Percentiles rank a stretch among this genome's conserved stretches.
Conservation (phyloP, 2,888 invertebrate genomes). For the Platycheirus albimanus region DNA sequence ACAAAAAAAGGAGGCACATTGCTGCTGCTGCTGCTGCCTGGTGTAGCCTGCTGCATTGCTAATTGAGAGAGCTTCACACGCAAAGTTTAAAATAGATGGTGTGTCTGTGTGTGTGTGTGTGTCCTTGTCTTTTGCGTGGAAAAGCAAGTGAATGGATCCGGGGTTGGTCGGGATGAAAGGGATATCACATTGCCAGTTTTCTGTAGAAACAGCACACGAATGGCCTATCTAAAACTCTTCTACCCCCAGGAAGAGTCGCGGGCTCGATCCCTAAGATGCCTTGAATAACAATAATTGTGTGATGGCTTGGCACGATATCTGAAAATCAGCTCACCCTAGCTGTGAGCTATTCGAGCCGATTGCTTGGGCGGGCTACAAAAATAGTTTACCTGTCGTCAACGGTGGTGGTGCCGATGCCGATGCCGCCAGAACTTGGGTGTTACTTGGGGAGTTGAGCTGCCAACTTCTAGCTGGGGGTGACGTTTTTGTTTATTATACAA, state of each 20-base stretch:
- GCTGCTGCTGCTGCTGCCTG: no score
- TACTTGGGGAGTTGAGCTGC: neutral
- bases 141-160: no score
- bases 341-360: constrained; percentile 54
- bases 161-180: neutral
- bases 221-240: neutral
- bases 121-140: no score
- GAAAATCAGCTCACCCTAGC: constrained; percentile 52
- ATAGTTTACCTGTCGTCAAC: constrained; percentile 66
- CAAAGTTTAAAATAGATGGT: no score
- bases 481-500: constrained; percentile 67
- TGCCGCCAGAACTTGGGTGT: constrained; percentile 35
- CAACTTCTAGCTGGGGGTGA: constrained; percentile 22
- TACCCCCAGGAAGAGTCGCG: neutral
- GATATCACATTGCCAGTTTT: neutral
- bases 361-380: constrained; percentile 45
- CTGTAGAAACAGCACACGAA: constrained; percentile 1
- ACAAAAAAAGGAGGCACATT: no score
- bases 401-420: no score
- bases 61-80: no score
- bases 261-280: neutral
- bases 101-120: no score
- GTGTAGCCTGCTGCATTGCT: no score
- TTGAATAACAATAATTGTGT: constrained; percentile 63
- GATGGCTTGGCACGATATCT: constrained; percentile 69